Conservation (phyloP, 2,888 invertebrate species). For the Cryptocephalus primarius region DNA sequence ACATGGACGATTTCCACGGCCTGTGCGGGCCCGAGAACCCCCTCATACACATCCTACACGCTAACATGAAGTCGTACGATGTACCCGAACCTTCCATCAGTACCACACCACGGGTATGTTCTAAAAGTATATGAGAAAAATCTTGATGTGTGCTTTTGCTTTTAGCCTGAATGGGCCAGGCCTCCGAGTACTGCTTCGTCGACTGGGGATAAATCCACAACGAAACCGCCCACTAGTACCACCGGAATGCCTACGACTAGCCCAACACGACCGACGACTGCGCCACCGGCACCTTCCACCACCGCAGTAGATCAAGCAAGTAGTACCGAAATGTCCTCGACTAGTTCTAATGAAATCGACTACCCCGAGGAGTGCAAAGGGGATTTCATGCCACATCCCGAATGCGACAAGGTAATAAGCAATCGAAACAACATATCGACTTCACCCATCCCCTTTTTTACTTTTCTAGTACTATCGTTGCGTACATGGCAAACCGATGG, state of each 20-base stretch:
- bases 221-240: slow-evolving; percentile 1
- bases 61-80: slow-evolving; percentile 57
- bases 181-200: slow-evolving; percentile 58
- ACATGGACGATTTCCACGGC: slow-evolving; percentile 84
- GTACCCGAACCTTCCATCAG: slow-evolving; percentile 57
- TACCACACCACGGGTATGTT: slow-evolving; percentile 57
- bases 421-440: not conserved
- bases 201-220: slow-evolving; percentile 23
- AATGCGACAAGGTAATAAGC: slow-evolving; percentile 44
- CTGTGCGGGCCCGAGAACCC: slow-evolving; percentile 69
- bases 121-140: not conserved
- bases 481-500: slow-evolving; percentile 62
- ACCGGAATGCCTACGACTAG: slow-evolving; percentile 12
- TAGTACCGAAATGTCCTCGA: slow-evolving; percentile 4
- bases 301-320: slow-evolving; percentile 1
- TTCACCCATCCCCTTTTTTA: slow-evolving; percentile 5
- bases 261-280: slow-evolving; percentile 8
- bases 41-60: slow-evolving; percentile 59
- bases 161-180: slow-evolving; percentile 69
- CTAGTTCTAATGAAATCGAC: slow-evolving; percentile 16
- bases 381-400: slow-evolving; percentile 47
- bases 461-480: slow-evolving; percentile 72
- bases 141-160: too few species aligned
- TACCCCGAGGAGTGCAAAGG: slow-evolving; percentile 40
- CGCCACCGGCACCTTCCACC: slow-evolving; percentile 5